Evolutionary conservation across 1,140 invertebrate species (phyloP).

Genomic region (Gryon sp.): DNA sequence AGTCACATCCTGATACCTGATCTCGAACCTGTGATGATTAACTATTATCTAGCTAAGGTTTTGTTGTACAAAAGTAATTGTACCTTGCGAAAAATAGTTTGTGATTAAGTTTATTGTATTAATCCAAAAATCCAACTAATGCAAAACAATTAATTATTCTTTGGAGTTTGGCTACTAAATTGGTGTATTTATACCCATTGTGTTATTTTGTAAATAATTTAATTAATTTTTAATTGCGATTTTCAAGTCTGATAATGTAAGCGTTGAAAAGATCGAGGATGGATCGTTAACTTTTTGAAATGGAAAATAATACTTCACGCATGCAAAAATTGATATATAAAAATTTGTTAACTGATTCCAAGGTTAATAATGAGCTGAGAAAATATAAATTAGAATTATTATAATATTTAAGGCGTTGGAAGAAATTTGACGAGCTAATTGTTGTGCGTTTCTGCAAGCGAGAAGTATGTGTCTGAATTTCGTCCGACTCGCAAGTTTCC

Average conservation of each 20-base stretch:
- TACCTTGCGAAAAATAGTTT: conserved; percentile 63
- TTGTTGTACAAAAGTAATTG: conserved; percentile 65
- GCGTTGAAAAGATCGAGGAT: conserved; percentile 5
- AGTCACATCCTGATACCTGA: conserved; percentile 71
- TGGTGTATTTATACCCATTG: not conserved
- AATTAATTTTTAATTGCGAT: conserved; percentile 20
- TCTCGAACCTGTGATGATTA: conserved; percentile 72
- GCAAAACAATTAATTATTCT: not conserved
- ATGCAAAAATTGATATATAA: conserved; percentile 44
- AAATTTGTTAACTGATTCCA: conserved; percentile 33
- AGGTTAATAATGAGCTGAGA: conserved; percentile 15
- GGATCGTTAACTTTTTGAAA: conserved; percentile 23
- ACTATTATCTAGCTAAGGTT: conserved; percentile 64
- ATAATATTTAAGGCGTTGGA: conserved; percentile 11
- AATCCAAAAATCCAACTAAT: conserved; percentile 21
- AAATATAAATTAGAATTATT: conserved; percentile 25
- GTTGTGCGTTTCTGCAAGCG: conserved; percentile 43
- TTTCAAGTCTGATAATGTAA: conserved; percentile 39
- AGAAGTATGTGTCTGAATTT: conserved; percentile 51
- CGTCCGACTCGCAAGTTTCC: conserved; percentile 40
- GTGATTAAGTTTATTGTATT: conserved; percentile 18
- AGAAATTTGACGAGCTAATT: conserved; percentile 20
- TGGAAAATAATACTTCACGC: conserved; percentile 37
- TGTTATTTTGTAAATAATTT: not conserved
- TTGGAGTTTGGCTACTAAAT: not conserved